Percentiles rank a stretch among this genome's conserved stretches.
Conservation (phyloP, 2,888 invertebrate species). For the Machimus rusticus region DNA sequence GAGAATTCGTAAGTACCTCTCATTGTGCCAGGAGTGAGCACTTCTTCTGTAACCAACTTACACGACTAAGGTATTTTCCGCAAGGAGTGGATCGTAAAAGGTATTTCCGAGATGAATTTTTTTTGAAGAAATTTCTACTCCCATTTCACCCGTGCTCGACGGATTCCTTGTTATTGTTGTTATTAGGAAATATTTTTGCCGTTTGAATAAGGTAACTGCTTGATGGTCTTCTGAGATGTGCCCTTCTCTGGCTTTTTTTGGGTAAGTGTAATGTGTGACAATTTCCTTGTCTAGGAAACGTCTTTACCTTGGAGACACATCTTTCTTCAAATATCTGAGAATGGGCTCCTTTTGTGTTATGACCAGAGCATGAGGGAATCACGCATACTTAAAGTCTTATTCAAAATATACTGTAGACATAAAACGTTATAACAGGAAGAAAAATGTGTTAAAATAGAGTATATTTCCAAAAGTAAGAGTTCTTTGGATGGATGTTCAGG, state of each 20-base stretch:
- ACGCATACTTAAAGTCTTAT: background rate
- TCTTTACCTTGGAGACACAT: background rate
- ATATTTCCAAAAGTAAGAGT: no score
- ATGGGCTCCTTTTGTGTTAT: background rate
- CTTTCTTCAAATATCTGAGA: background rate
- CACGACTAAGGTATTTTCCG: background rate
- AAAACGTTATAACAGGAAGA: background rate
- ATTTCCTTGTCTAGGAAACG: background rate
- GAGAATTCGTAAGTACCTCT: constrained; percentile 35
- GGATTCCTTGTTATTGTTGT: background rate
- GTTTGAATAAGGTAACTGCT: background rate
- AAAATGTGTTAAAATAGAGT: background rate
- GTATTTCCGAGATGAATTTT: constrained; percentile 10
- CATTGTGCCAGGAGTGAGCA: constrained; percentile 26
- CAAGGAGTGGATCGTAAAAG: background rate
- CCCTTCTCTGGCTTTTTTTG: background rate
- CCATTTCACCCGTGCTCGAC: background rate
- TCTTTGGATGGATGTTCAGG: no score
- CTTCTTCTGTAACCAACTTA: constrained; percentile 21
- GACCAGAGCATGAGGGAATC: background rate
- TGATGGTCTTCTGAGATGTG: background rate
- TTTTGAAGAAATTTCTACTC: background rate
- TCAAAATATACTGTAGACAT: background rate
- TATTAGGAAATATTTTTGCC: background rate
- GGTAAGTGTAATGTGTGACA: background rate